These are phyloP conservation scores for Chionomys nivalis DNA, from an alignment of 2,113 vertebrate genomes.

Conservation along the genomic window DNA sequence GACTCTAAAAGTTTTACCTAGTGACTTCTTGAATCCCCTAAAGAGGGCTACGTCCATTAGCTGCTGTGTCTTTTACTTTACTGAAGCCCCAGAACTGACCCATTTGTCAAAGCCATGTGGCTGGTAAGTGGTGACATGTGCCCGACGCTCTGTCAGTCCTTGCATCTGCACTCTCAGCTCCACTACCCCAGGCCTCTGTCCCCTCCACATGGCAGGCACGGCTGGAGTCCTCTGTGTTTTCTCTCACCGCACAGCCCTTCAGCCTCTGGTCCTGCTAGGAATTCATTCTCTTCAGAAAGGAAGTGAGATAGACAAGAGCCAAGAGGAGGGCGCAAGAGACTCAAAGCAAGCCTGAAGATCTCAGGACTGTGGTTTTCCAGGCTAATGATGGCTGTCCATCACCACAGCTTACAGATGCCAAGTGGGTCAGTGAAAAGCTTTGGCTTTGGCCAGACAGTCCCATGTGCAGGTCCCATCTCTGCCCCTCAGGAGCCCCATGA, in stretches of 20 bases:
- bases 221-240: too few relatives aligned
- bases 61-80: background rate
- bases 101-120: background rate
- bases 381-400: fast-evolving
- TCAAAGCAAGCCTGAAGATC: background rate
- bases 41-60: background rate
- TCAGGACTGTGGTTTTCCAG: background rate
- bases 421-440: background rate
- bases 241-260: background rate
- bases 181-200: background rate
- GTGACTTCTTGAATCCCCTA: background rate
- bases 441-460: background rate
- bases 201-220: fast-evolving
- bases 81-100: background rate
- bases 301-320: background rate
- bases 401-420: background rate
- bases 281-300: background rate
- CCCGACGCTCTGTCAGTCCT: fast-evolving
- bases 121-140: background rate
- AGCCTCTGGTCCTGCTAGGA: background rate
- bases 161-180: background rate
- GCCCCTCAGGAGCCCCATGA: background rate
- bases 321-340: background rate
- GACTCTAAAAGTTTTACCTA: background rate
- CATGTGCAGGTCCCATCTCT: background rate